phyloP scores from a whole-genome alignment of 2,113 vertebrate genomes.

The Cynoglossus semilaevis region DNA sequence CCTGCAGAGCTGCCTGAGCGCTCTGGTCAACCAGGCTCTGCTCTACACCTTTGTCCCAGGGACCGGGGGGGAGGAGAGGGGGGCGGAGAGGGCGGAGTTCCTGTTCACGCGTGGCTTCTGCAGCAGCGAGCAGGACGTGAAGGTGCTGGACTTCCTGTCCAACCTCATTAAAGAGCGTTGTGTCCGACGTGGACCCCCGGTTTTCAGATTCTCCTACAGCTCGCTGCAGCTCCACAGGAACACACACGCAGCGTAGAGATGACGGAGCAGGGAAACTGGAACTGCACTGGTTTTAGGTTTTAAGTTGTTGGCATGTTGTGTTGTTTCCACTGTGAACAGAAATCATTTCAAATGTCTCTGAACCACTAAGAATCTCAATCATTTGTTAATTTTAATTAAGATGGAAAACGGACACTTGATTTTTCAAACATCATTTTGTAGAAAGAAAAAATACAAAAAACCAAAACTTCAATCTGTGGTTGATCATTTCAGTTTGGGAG shows the following conservation, averaged over 20 bases:
- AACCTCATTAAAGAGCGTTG: constrained; percentile 67
- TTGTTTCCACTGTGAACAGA: too few species aligned
- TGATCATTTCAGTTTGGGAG: too few species aligned
- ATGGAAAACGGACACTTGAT: too few species aligned
- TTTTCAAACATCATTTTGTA: too few species aligned
- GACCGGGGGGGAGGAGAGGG: constrained; percentile 36
- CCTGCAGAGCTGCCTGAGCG: constrained; percentile 84
- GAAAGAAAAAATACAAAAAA: too few species aligned
- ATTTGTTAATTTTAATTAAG: too few species aligned
- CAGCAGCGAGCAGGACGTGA: constrained; percentile 42
- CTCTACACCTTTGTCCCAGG: constrained; percentile 81
- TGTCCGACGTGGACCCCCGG: constrained; percentile 33
- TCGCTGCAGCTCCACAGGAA: constrained; percentile 55
- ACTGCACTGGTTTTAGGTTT: too few species aligned
- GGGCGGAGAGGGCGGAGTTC: constrained; percentile 14
- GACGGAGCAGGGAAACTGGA: too few species aligned
- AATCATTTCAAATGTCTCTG: too few species aligned
- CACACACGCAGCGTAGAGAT: constrained; percentile 20
- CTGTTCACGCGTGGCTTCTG: background rate
- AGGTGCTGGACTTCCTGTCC: constrained; percentile 63
- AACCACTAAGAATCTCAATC: too few species aligned
- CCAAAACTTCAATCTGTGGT: too few species aligned
- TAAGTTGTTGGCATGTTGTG: too few species aligned
- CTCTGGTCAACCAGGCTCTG: constrained; percentile 85
- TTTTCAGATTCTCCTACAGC: constrained; percentile 59